These are phyloP conservation scores for Romanogobio albipinnatus DNA, from an alignment of 2,113 vertebrate genomes.

Conservation along the genomic window DNA sequence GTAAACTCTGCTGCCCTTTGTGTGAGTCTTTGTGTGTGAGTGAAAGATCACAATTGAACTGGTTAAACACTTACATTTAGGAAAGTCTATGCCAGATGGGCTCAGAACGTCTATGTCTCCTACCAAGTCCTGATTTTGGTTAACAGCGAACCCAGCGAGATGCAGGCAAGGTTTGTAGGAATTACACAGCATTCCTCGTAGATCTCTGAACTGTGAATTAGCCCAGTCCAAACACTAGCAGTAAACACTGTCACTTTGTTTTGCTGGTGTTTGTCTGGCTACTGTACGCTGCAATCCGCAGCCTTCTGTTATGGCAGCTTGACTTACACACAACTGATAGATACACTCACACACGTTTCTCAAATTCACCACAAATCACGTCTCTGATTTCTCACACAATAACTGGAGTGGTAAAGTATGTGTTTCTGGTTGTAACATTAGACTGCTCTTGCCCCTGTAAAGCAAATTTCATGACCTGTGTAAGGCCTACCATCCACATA, in stretches of 20 bases:
- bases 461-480: constrained; percentile 24
- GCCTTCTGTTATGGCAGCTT: constrained; percentile 53
- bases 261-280: constrained; percentile 62
- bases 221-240: constrained; percentile 62
- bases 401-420: constrained; percentile 13
- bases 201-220: constrained; percentile 59
- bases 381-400: constrained; percentile 32
- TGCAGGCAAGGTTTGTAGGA: constrained; percentile 28
- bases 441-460: constrained; percentile 6
- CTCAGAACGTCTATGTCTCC: constrained; percentile 82
- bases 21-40: not conserved
- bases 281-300: constrained; percentile 55
- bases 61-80: constrained; percentile 64
- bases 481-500: not conserved
- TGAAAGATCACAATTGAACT: too few relatives aligned
- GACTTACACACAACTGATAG: constrained; percentile 47
- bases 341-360: constrained; percentile 3
- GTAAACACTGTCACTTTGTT: constrained; percentile 64
- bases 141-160: constrained; percentile 59
- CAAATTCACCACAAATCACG: not conserved
- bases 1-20: constrained; percentile 28
- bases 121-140: constrained; percentile 81
- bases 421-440: constrained; percentile 29
- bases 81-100: constrained; percentile 79
- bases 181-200: constrained; percentile 60